Base-by-base conservation (phyloP, 2,113 vertebrate species). In the Chaetops frenatus region DNA sequence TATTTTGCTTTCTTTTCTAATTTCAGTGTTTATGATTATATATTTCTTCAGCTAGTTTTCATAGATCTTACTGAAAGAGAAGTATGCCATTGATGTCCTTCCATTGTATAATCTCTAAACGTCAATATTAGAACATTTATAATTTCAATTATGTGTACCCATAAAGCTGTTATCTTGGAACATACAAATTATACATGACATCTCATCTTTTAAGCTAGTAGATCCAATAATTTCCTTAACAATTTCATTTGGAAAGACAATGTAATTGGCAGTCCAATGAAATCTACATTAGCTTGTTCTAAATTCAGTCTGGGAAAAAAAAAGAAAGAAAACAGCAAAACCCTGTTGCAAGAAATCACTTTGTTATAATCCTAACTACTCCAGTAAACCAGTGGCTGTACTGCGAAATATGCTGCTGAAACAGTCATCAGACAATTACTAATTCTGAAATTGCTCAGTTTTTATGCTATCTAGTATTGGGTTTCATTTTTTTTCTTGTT, bases 171-270 rank as follows among this genome's bases (percentile, higher is more conserved):
- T 90, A 35, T 35, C 24, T 82, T 67, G 16, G 38, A 94, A 86
- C 33, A 54, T 44, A 92, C 29, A 90, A 80, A 93, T 94, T 94
- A 54, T 53, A 71, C 50, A 62, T 35, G 70, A 79, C 11, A 5
- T 62, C 40, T 89, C 72, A 89, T 92, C 58, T 81, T 95, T 96
- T 76, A 95, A 90, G 12, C 19, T 67, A 65, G 42, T 66, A 95
- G 94, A 95, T 92, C 14, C 88, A 94, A 94, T 92, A 0, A 35
- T 86, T 94, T 90, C 22, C 35, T 74, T 88, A 16, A 70, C 44
- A 88, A 96, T 92, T 95, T 90, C 35, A 81, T 89, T 94, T 92
- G 50, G 58, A 87, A 81, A 88, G 48, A 86, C 86, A 92, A 86
- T 51, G 7, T 27, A 93, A 88, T 94, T 3, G 0, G 17, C 73